Conservation (phyloP, 2,888 invertebrate genomes). For the Lepidocyrtinus sp. region DNA sequence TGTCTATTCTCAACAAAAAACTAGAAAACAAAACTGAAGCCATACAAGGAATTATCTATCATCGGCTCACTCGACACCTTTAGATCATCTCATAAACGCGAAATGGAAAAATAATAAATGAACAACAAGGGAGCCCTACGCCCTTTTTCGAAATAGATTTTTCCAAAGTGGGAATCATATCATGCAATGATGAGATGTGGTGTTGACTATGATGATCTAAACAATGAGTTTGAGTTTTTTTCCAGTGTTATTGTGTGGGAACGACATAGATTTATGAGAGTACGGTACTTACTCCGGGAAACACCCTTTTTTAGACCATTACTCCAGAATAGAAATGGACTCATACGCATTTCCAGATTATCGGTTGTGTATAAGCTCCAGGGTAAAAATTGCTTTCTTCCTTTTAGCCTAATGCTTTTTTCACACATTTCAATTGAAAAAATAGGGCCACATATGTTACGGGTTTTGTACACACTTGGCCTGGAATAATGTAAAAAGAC, state of each 20-base stretch:
- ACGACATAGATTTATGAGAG: slow-evolving; percentile 70
- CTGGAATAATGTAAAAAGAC: background rate
- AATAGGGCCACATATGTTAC: slow-evolving; percentile 51
- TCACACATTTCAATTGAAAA: slow-evolving; percentile 65
- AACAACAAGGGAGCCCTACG: background rate
- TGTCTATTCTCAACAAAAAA: no score
- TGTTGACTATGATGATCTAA: slow-evolving; percentile 38
- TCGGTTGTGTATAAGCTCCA: slow-evolving; percentile 25
- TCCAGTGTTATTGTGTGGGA: slow-evolving; percentile 63
- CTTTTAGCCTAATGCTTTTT: slow-evolving; percentile 59
- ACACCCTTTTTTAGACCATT: slow-evolving; percentile 65
- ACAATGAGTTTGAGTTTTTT: slow-evolving; percentile 36
- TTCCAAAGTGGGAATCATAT: slow-evolving; percentile 31
- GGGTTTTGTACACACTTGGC: slow-evolving; percentile 44
- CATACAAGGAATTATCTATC: no score
- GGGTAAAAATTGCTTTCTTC: slow-evolving; percentile 39
- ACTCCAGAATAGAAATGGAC: slow-evolving; percentile 49
- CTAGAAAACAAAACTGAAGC: no score
- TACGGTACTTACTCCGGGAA: slow-evolving; percentile 61
- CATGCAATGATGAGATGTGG: slow-evolving; percentile 42
- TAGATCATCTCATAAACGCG: background rate
- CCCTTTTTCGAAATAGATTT: slow-evolving; percentile 11
- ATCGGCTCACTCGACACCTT: background rate
- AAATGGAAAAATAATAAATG: background rate
- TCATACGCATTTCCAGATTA: slow-evolving; percentile 48